These are phyloP conservation scores for Poecilia velifera DNA, from an alignment of 2,797 vertebrate genomes.

Conservation along the genomic window DNA sequence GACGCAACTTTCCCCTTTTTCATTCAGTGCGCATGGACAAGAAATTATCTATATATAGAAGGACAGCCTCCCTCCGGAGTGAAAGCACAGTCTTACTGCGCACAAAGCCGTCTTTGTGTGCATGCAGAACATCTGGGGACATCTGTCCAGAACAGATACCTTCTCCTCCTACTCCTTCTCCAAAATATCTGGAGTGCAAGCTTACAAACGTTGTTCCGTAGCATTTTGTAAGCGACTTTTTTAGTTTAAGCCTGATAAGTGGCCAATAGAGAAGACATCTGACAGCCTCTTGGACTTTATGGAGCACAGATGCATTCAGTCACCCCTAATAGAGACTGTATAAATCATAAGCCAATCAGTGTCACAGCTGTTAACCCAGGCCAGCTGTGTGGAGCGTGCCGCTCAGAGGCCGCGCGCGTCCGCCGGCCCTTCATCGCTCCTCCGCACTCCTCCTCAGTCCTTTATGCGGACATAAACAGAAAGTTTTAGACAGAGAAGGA, in stretches of 20 bases:
- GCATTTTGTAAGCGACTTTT: background rate
- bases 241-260: background rate
- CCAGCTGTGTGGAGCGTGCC: slow-evolving; percentile 76
- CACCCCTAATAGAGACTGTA: slow-evolving; percentile 58
- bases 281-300: slow-evolving; percentile 53
- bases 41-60: background rate
- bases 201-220: background rate
- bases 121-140: background rate
- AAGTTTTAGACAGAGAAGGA: slow-evolving; percentile 46
- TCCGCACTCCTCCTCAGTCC: slow-evolving; percentile 27
- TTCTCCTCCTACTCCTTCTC: background rate
- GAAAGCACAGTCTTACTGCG: background rate
- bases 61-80: background rate
- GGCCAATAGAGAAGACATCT: slow-evolving; percentile 32
- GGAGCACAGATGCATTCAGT: slow-evolving; percentile 69
- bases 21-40: background rate
- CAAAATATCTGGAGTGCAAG: background rate
- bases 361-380: slow-evolving; percentile 58
- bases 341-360: slow-evolving; percentile 64
- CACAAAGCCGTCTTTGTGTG: background rate
- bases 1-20: background rate
- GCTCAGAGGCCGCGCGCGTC: slow-evolving; percentile 44
- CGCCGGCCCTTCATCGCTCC: slow-evolving; percentile 29
- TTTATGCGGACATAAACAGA: slow-evolving; percentile 45
- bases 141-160: background rate